phyloP scores from a whole-genome alignment of 2,113 vertebrate species.

The Rhinoptilus africanus region DNA sequence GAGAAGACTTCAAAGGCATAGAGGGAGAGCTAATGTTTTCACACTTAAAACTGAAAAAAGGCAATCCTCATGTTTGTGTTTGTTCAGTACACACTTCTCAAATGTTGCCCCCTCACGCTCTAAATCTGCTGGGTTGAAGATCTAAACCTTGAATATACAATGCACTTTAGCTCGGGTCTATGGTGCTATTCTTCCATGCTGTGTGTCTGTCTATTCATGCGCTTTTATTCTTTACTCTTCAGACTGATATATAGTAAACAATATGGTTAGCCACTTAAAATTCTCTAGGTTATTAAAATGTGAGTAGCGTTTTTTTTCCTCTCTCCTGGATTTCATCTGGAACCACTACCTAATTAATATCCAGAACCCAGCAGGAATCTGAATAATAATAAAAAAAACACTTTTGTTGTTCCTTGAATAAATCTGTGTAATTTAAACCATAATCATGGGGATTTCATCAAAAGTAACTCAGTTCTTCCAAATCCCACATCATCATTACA shows the following conservation, averaged over 20 bases:
- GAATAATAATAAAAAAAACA: constrained; percentile 34
- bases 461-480: constrained; percentile 53
- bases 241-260: constrained; percentile 60
- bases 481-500: background rate
- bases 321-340: constrained; percentile 53
- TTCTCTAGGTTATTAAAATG: constrained; percentile 69
- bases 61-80: constrained; percentile 64
- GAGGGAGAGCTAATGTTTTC: constrained; percentile 64
- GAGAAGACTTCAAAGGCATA: constrained; percentile 61
- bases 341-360: constrained; percentile 64
- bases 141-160: constrained; percentile 65
- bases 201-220: constrained; percentile 39
- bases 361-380: constrained; percentile 60
- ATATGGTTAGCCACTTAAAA: constrained; percentile 69
- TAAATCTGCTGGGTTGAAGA: constrained; percentile 60
- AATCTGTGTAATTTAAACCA: constrained; percentile 65
- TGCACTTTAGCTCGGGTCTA: constrained; percentile 46
- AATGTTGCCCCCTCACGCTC: constrained; percentile 50
- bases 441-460: constrained; percentile 66
- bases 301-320: background rate
- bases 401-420: constrained; percentile 65
- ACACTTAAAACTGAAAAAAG: constrained; percentile 60
- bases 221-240: constrained; percentile 56
- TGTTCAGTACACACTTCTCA: constrained; percentile 63
- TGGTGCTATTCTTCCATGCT: constrained; percentile 49